Base-by-base conservation (phyloP, 1,140 invertebrate genomes). In the Sinella curviseta region DNA sequence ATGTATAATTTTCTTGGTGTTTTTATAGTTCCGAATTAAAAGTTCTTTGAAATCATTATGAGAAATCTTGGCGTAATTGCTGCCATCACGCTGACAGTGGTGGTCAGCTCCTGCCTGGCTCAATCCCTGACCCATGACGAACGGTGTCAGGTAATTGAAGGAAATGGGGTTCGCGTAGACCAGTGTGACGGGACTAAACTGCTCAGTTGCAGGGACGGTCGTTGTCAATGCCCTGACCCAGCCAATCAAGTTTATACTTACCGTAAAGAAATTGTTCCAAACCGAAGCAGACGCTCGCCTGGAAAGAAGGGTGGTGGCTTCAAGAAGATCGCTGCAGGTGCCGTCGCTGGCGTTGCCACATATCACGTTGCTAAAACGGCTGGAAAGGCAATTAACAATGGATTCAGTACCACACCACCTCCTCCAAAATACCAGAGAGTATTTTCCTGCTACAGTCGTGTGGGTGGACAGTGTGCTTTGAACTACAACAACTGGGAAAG, bases 211-310 rank as follows among this genome's bases (percentile, higher is more conserved):
- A 54, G 39, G 35, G 30, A 36, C 35, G 78, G 74, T 8, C 17
- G 81, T 20, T 82, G 81, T 57, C 31, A n/a, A 1, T 82, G 81
- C 31, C 31, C 34, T 8, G 81, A 82, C 39, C 34, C 34, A 60
- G 76, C 28, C 24, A 82, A 78, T 60, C 81, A 82, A 39, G 54
- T 82, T 55, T 82, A 80, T 57, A 70, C 65, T 0, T 76, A 54
- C 55, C 74, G 54, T n/a, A 26, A 48, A 3, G 74, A 75, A 48
- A 24, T 39, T 26, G 76, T 73, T 2, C 24, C n/a, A 12, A 39
- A 33, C 35, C 75, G 81, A 20, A 31, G 67, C 8, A 73, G 55
- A 30, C 65, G 81, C 28, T 65, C 34, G 1, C 74, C 78, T 0
- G 39, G 39, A 75, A 74, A 74, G 33, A 78, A 78, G 36, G 77